Conservation (phyloP, 2,888 invertebrate genomes). For the Globia sparganii region DNA sequence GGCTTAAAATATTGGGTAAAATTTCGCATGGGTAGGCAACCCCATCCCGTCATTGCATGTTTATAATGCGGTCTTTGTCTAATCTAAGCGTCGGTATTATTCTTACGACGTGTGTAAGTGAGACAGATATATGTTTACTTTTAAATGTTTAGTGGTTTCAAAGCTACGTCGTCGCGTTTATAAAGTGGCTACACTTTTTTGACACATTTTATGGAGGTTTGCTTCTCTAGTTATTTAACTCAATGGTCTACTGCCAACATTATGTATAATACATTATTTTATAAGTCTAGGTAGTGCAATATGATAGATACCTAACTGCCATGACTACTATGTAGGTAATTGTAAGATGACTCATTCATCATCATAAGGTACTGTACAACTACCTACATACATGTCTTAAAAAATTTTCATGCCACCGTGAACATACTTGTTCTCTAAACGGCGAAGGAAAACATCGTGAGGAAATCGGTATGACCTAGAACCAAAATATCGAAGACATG, state of each 20-base stretch:
- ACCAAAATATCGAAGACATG: background rate
- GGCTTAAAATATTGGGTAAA: too few species aligned
- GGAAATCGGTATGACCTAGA: background rate
- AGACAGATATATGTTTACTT: too few species aligned
- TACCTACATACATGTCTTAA: background rate
- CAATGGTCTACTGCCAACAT: background rate
- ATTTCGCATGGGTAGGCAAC: too few species aligned
- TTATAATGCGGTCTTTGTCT: too few species aligned
- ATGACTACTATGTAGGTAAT: background rate
- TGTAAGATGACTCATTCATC: conserved; percentile 29
- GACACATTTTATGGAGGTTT: too few species aligned
- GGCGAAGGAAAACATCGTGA: background rate
- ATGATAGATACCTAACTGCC: background rate
- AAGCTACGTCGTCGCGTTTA: too few species aligned
- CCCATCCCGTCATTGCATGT: too few species aligned
- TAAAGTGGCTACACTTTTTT: too few species aligned
- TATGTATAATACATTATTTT: background rate
- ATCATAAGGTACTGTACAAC: background rate
- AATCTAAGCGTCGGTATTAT: too few species aligned
- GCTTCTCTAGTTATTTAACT: too few species aligned
- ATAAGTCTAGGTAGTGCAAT: background rate
- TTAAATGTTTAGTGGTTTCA: too few species aligned
- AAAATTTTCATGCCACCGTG: background rate
- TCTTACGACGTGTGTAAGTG: too few species aligned
- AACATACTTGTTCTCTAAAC: background rate